These are phyloP conservation scores for Panorpa germanica DNA, from an alignment of 2,888 invertebrate genomes.

Conservation along the genomic window DNA sequence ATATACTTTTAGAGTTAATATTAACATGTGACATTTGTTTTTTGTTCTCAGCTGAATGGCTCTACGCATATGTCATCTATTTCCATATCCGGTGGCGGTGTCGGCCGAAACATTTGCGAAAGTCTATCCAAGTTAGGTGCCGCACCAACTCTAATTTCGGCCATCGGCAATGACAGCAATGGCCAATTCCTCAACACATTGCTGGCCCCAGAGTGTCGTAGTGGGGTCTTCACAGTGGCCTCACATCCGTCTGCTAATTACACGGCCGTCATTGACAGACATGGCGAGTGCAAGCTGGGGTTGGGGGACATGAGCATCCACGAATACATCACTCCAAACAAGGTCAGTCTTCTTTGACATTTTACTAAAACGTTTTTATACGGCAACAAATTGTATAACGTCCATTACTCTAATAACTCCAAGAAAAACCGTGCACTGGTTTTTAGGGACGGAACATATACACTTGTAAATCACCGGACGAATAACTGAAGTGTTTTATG, in stretches of 20 bases:
- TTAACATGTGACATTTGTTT: too few species aligned
- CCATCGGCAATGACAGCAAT: constrained; percentile 51
- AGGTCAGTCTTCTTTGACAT: constrained; percentile 27
- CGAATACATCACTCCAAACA: constrained; percentile 39
- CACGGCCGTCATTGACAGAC: constrained; percentile 48
- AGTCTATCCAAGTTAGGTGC: constrained; percentile 57
- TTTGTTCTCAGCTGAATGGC: constrained; percentile 48
- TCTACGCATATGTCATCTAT: constrained; percentile 51
- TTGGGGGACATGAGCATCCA: constrained; percentile 77
- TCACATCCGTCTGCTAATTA: constrained; percentile 44
- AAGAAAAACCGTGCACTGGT: too few species aligned
- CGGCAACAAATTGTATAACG: too few species aligned
- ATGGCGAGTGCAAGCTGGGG: constrained; percentile 62
- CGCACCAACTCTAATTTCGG: constrained; percentile 47
- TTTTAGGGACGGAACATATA: too few species aligned
- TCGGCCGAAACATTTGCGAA: constrained; percentile 82
- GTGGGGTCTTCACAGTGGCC: constrained; percentile 18
- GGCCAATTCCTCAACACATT: constrained; percentile 23
- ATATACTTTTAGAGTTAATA: too few species aligned
- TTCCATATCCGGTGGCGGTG: constrained; percentile 63
- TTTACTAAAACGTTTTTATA: too few species aligned
- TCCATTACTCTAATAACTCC: too few species aligned
- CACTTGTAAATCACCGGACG: too few species aligned
- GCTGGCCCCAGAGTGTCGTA: constrained; percentile 20
- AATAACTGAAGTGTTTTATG: too few species aligned